These are phyloP conservation scores for Abramis brama DNA, from an alignment of 2,113 vertebrate genomes.

Conservation along the genomic window DNA sequence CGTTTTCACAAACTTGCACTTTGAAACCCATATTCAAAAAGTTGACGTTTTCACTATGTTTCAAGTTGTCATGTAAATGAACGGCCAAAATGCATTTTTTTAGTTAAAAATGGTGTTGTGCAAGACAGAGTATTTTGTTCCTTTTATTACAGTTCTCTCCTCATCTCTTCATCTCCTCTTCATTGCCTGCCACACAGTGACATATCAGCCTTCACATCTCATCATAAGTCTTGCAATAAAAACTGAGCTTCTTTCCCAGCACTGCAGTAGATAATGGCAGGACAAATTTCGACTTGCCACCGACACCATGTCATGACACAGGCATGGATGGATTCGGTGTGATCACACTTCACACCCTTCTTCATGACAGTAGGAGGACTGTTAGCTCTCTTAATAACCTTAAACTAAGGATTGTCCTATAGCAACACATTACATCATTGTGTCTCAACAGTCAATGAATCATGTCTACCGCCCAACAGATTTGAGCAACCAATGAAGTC, in stretches of 20 bases:
- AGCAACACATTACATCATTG: conserved; percentile 3
- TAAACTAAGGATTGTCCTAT: background rate
- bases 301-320: background rate
- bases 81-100: no score
- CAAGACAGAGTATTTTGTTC: no score
- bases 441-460: conserved; percentile 6
- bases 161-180: no score
- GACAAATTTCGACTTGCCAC: conserved; percentile 9
- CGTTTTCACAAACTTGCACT: no score
- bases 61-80: no score
- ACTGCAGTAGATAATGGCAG: background rate
- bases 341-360: conserved; percentile 15
- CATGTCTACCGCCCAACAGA: background rate
- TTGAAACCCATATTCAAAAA: no score
- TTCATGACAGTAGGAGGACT: background rate
- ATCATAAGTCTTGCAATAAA: background rate
- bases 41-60: no score
- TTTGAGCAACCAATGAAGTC: conserved; percentile 30
- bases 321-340: background rate
- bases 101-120: no score
- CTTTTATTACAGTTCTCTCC: no score
- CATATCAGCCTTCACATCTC: background rate
- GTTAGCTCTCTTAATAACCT: background rate
- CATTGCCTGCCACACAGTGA: background rate
- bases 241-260: background rate